Evolutionary conservation across 2,113 vertebrate genomes (phyloP).

Genomic region (Tautogolabrus adspersus): DNA sequence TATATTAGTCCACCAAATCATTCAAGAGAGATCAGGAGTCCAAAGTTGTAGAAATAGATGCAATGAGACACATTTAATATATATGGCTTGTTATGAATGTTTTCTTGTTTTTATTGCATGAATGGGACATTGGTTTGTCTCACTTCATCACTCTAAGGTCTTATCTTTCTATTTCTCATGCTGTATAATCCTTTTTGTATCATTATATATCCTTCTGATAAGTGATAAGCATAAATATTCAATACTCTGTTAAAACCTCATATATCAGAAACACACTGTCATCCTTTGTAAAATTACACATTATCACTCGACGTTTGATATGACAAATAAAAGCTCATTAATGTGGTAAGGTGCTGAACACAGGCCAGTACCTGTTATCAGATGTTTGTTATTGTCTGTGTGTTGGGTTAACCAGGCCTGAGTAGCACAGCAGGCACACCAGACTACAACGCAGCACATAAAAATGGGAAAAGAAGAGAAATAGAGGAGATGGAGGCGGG

Average conservation of each 20-base stretch:
- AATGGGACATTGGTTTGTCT: background rate
- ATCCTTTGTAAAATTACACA: background rate
- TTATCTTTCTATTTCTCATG: background rate
- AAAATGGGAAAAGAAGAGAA: slow-evolving; percentile 40
- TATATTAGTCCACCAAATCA: background rate
- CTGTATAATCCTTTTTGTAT: too few relatives aligned
- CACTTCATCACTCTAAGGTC: background rate
- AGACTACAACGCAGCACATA: slow-evolving; percentile 27
- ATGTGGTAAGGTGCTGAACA: slow-evolving; percentile 13
- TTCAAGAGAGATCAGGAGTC: background rate
- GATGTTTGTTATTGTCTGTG: slow-evolving; percentile 33
- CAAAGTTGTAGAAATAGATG: too few relatives aligned
- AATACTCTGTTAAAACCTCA: background rate
- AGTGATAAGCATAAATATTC: too few relatives aligned
- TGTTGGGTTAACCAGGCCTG: slow-evolving; percentile 29
- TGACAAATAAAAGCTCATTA: slow-evolving; percentile 14
- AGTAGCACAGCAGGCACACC: slow-evolving; percentile 35
- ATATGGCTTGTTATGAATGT: background rate
- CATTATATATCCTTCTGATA: too few relatives aligned
- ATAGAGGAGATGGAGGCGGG: slow-evolving; percentile 7
- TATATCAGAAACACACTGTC: background rate
- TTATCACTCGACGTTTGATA: background rate
- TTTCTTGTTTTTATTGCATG: background rate
- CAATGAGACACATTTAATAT: background rate
- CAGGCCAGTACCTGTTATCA: slow-evolving; percentile 28